Evolutionary conservation across 2,113 vertebrate genomes (phyloP).

Genomic region (Ailuropoda melanoleuca): DNA sequence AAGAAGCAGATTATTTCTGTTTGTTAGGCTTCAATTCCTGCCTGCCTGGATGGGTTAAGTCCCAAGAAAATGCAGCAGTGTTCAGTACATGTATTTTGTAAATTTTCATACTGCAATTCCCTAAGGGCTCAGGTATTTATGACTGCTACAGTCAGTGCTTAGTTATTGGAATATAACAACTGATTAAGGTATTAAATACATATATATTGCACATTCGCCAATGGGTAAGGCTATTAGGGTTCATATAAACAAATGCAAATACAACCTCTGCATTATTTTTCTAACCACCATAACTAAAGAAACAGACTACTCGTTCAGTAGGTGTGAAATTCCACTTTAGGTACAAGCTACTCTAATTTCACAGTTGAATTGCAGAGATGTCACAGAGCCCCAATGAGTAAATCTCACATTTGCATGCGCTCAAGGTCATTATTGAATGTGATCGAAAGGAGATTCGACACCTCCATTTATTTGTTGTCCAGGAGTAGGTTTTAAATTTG

Average conservation of each 20-base stretch:
- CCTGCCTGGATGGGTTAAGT: neutral
- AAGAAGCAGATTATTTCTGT: constrained; percentile 32
- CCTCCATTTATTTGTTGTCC: constrained; percentile 84
- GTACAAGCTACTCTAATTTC: constrained; percentile 84
- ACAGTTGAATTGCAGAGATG: constrained; percentile 81
- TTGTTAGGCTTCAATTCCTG: constrained; percentile 30
- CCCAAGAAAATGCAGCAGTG: neutral
- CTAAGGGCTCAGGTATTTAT: neutral
- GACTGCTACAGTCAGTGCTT: neutral
- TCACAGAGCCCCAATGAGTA: constrained; percentile 78
- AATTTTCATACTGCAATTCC: neutral
- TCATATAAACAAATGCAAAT: constrained; percentile 64
- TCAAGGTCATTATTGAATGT: constrained; percentile 84
- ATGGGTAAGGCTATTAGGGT: neutral
- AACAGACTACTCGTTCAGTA: constrained; percentile 75
- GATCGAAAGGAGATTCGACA: constrained; percentile 81
- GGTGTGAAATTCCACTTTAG: constrained; percentile 85
- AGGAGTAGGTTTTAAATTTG: constrained; percentile 75
- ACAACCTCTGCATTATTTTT: constrained; percentile 38
- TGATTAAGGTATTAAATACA: neutral
- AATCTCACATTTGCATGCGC: constrained; percentile 83
- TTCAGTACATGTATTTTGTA: neutral
- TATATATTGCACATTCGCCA: neutral
- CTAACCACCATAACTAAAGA: constrained; percentile 46
- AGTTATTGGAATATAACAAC: neutral